A percentile compares a stretch with the other conserved stretches of the same genome.
Conservation (phyloP, 2,113 vertebrate genomes). For the Pandion haliaetus region DNA sequence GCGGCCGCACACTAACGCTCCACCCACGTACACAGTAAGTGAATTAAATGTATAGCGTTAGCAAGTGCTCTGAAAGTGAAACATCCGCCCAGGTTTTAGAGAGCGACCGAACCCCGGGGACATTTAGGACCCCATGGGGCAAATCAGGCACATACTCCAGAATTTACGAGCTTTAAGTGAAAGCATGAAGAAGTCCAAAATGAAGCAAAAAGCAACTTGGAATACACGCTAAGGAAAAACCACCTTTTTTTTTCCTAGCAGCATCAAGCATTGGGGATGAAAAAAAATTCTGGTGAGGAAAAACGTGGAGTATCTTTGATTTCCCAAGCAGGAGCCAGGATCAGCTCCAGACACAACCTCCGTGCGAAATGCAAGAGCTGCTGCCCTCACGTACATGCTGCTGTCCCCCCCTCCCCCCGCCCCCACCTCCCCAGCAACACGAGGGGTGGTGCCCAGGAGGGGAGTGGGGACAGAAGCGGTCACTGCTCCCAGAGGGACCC, state of each 20-base stretch:
- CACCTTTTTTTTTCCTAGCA: not conserved
- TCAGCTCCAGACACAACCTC: not conserved
- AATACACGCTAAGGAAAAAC: not conserved
- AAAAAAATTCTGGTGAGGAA: not conserved
- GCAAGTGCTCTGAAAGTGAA: not conserved
- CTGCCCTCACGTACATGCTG: no score
- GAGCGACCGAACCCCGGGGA: not conserved
- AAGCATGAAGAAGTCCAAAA: not conserved
- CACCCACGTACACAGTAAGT: accelerated
- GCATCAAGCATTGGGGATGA: not conserved
- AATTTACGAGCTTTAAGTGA: not conserved
- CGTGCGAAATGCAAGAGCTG: accelerated
- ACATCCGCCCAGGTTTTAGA: not conserved
- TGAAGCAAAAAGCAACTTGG: not conserved
- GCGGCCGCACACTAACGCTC: accelerated
- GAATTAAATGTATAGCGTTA: accelerated
- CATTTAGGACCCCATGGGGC: accelerated
- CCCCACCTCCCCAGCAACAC: not conserved
- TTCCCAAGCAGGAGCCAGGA: not conserved
- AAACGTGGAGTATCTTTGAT: not conserved
- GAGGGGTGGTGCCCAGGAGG: not conserved
- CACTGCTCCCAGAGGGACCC: accelerated
- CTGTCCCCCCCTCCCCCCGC: not conserved
- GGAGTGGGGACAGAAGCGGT: accelerated
- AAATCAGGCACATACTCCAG: accelerated